Percentiles rank a stretch among this genome's conserved stretches.
These are phyloP conservation scores for Poeciliopsis infans DNA, from an alignment of 2,797 vertebrate genomes.

Conservation along the genomic window DNA sequence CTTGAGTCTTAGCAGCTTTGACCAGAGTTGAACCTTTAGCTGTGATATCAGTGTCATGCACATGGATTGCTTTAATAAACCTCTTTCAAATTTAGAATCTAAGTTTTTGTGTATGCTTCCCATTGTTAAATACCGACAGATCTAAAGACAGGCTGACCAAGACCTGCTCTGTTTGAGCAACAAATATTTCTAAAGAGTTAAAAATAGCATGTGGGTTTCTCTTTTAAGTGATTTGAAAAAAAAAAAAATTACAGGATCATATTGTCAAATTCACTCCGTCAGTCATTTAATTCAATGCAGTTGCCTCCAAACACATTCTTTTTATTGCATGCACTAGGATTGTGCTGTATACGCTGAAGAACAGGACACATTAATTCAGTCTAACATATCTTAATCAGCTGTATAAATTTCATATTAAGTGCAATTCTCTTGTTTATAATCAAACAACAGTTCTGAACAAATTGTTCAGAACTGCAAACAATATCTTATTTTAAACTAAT, in stretches of 20 bases:
- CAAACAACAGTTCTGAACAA: background rate
- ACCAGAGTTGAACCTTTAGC: background rate
- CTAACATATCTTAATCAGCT: background rate
- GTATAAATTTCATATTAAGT: background rate
- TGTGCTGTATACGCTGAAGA: background rate
- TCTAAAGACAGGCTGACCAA: background rate
- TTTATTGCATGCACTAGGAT: background rate
- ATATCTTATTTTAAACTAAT: background rate
- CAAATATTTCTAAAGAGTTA: background rate
- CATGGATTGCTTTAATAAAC: background rate
- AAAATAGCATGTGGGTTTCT: background rate
- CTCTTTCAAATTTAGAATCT: background rate
- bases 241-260: background rate
- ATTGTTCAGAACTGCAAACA: background rate
- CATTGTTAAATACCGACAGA: background rate
- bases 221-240: background rate
- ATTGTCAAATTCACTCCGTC: background rate
- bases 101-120: background rate
- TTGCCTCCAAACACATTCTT: background rate
- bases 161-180: background rate
- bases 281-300: background rate
- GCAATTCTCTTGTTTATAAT: background rate
- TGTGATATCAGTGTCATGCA: conserved; percentile 1
- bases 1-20: background rate
- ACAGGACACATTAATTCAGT: background rate